Percentiles rank a stretch among this genome's conserved stretches.
phyloP scores from a whole-genome alignment of 64 coral and sea anemone species.

The Orbicella faveolata region DNA sequence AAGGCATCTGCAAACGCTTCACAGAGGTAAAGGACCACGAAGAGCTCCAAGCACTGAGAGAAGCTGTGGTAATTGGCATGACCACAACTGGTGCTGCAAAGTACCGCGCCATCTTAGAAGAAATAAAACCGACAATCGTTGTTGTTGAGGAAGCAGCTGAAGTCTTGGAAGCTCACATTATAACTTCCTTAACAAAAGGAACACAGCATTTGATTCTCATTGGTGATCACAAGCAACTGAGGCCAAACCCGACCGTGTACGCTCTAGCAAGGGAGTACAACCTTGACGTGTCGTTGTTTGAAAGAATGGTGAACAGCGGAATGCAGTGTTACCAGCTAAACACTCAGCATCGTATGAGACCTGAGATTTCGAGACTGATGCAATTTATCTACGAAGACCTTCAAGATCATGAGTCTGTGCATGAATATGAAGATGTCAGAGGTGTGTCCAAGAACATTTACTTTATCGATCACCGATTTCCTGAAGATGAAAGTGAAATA shows the following conservation, averaged over 20 bases:
- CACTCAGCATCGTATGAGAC: conserved; percentile 82
- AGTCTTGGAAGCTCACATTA: conserved; percentile 86
- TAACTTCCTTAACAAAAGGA: conserved; percentile 77
- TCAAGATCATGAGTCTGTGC: conserved; percentile 42
- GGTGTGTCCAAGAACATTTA: conserved; percentile 63
- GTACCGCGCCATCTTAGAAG: conserved; percentile 62
- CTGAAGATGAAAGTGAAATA: conserved; percentile 64
- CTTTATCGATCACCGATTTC: conserved; percentile 59
- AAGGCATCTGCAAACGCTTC: conserved; percentile 47
- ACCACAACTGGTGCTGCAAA: conserved; percentile 87
- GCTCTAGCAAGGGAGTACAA: conserved; percentile 64
- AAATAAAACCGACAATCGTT: conserved; percentile 66
- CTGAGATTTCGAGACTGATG: conserved; percentile 71
- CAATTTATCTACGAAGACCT: conserved; percentile 67
- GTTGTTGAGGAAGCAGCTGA: conserved; percentile 94
- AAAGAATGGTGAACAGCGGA: conserved; percentile 79
- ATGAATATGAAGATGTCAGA: conserved; percentile 33
- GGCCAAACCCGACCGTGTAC: conserved; percentile 83
- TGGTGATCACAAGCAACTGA: conserved; percentile 89
- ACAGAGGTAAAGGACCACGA: conserved; percentile 38
- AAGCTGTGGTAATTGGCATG: conserved; percentile 83
- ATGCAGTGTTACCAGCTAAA: conserved; percentile 69
- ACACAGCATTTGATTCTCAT: conserved; percentile 87
- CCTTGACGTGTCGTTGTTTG: conserved; percentile 87
- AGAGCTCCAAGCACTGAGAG: conserved; percentile 55